Evolutionary conservation across 2,888 invertebrate species (phyloP), one percentile per base, ranked within the genome.

Genomic region (Epirrhoe tristata): DNA sequence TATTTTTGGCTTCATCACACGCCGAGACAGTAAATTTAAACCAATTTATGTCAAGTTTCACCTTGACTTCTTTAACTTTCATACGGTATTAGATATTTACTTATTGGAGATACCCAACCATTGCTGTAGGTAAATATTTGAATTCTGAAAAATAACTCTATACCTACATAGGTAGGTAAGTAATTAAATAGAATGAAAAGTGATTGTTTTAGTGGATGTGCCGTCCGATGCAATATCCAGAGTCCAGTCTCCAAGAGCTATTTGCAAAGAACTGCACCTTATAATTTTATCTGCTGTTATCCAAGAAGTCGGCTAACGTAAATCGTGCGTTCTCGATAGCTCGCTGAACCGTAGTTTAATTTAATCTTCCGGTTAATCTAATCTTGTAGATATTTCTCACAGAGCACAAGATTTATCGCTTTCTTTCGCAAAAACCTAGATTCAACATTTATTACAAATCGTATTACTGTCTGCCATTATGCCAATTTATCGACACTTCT

Each of bases 381-480:
- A 65, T 60, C 65, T 58, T 51, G 10, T 36, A 50, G 34, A 56
- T 60, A 32, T n/a, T 55, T 64, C 50, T 36, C 36, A 64, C 16
- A 59, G 64, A n/a, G 24, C 8, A 14, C 12, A 10, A 14, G 12
- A 43, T 43, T 51, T 60, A 24, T 14, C 52, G 51, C 48, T 14
- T 48, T 48, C 16, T 16, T 48, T 16, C 6, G 1, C 48, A 16
- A 48, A 36, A 43, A 43, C 39, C 39, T 43, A 12, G 10, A 43
- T 43, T 12, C 12, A 4, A 4, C 12, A 43, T 10, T 43, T 12
- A 43, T 12, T 43, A 12, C 39, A 10, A 12, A 4, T 43, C 10
- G 12, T 43, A 43, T 34, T 34, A n/a, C n/a, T n/a, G n/a, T 34
- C 34, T 34, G 3, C 6, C 6, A 4, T 34, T 34, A 34, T 34